phyloP scores from a whole-genome alignment of 2,797 vertebrate genomes.

The Megalops cyprinoides region DNA sequence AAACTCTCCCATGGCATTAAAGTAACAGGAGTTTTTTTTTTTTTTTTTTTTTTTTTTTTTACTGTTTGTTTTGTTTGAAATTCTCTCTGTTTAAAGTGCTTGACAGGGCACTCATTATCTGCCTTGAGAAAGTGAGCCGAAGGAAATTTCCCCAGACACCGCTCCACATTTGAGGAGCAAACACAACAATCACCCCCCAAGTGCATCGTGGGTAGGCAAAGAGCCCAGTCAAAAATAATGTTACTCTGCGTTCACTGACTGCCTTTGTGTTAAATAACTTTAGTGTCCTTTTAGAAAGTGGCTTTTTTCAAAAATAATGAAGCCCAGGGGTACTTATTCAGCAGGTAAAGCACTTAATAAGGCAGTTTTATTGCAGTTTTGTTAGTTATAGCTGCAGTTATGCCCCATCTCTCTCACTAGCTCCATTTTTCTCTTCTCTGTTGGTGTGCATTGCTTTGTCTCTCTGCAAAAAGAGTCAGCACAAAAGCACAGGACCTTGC shows the following conservation, averaged over 20 bases:
- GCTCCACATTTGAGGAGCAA: neutral
- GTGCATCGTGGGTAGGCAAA: constrained; percentile 3
- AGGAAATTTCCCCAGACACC: neutral
- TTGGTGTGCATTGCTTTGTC: neutral
- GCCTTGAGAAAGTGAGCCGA: neutral
- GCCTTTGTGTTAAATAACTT: constrained; percentile 7
- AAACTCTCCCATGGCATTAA: neutral
- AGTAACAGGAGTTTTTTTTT: neutral
- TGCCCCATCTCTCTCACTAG: neutral
- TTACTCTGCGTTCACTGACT: neutral
- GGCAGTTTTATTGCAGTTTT: neutral
- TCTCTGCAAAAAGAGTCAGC: neutral
- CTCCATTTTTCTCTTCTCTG: neutral
- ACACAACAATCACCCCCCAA: neutral
- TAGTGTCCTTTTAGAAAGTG: neutral
- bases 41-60: neutral
- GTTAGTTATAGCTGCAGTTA: neutral
- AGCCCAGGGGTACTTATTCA: constrained; percentile 12
- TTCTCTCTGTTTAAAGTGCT: neutral
- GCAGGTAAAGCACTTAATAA: constrained; percentile 9
- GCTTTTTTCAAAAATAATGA: constrained; percentile 16
- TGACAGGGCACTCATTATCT: neutral
- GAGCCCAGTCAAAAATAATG: constrained; percentile 2
- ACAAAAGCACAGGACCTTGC: neutral
- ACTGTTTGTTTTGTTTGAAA: neutral